Evolutionary conservation across 2,888 invertebrate genomes (phyloP), one percentile per base, ranked within the genome.

Genomic region (Nomada lathburiana): DNA sequence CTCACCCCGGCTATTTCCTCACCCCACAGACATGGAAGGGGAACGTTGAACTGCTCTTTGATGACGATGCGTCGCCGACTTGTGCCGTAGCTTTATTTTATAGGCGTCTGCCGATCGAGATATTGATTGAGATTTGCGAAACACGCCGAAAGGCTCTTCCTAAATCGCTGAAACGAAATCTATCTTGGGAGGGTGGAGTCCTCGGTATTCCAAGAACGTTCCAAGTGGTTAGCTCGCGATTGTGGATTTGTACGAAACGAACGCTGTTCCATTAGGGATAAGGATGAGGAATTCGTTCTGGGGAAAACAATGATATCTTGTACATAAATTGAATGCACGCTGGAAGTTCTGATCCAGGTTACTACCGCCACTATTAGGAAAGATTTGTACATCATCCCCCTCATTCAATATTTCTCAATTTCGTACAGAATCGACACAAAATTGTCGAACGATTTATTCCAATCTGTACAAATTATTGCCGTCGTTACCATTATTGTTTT

Each of bases 11-110:
- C 71, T 63, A 36, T 73, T 68, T 74, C 23, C 63, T 63, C 67
- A 71, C 72, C 67, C 77, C 57, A 74, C 65, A 64, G 11, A 50
- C 44, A 52, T 64, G 53, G 60, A 29, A 63, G 52, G 76, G 77
- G 76, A 87, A 89, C 74, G 86, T 90, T 67, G 76, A 88, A 90
- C 86, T 84, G 87, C 76, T 87, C 88, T 89, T 90, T 88, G 89
- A 90, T 89, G 89, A 90, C 89, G 82, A 83, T 87, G 88, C 88
- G 89, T 89, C 90, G 87, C 84, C 89, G 83, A 88, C 78, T 88
- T 78, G 79, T 72, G 74, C 65, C 87, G 84, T 84, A 87, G 87
- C 88, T 88, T 89, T 88, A 88, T 86, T 90, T 89, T 88, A 89
- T 88, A 89, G 83, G 76, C 81, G 80, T 82, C 80, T 73, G 73